Evolutionary conservation across 2,888 invertebrate genomes (phyloP).

Genomic region (Tiphia femorata): DNA sequence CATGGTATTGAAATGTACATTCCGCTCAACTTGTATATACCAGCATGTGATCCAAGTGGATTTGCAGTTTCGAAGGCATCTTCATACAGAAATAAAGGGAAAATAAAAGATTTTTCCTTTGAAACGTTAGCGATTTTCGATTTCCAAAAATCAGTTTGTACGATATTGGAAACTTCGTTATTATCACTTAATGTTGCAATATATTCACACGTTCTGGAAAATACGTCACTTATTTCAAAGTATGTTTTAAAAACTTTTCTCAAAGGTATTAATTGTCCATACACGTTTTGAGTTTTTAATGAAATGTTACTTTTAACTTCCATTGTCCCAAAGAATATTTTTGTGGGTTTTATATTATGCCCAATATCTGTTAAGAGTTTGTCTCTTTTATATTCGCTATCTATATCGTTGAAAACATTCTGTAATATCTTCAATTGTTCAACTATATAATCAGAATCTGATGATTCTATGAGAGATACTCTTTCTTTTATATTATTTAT

Average conservation of each 20-base stretch:
- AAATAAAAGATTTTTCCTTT: too few relatives aligned
- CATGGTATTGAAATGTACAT: too few relatives aligned
- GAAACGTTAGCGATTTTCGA: too few relatives aligned
- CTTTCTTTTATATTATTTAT: background rate
- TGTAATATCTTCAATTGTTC: background rate
- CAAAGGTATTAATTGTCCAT: conserved; percentile 4
- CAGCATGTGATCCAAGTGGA: too few relatives aligned
- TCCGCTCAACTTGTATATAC: conserved; percentile 22
- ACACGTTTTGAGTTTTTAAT: conserved; percentile 3
- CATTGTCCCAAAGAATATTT: conserved; percentile 8
- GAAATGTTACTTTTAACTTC: background rate
- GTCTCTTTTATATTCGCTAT: conserved; percentile 3
- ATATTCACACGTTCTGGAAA: too few relatives aligned
- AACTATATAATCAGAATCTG: too few relatives aligned
- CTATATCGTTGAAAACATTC: conserved; percentile 1
- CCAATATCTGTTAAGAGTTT: background rate
- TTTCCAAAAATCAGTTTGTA: too few relatives aligned
- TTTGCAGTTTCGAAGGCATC: too few relatives aligned
- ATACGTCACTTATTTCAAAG: too few relatives aligned
- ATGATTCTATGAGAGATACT: background rate
- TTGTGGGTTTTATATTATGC: background rate
- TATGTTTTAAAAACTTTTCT: too few relatives aligned
- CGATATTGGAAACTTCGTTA: too few relatives aligned
- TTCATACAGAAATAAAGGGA: too few relatives aligned
- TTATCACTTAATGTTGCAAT: background rate